Evolutionary conservation across 2,797 vertebrate species (phyloP).

Genomic region (Agapornis canus): DNA sequence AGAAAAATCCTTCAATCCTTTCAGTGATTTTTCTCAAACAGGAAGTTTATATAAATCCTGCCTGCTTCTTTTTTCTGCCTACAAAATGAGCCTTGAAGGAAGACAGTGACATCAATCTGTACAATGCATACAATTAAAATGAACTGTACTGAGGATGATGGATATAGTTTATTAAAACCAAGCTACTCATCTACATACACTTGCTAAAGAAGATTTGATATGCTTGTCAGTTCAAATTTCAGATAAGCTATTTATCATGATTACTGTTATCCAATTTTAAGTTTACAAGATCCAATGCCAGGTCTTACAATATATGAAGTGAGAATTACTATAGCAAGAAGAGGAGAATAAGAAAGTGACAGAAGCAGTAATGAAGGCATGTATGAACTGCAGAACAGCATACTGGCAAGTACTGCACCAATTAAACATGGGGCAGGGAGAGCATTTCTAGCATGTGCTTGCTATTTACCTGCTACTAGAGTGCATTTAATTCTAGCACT

Average conservation of each 20-base stretch:
- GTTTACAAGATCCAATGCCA: neutral
- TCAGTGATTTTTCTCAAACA: neutral
- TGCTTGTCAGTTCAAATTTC: neutral
- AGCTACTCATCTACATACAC: neutral
- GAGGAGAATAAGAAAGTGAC: neutral
- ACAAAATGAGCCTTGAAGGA: neutral
- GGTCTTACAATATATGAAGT: neutral
- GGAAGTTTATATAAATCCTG: neutral
- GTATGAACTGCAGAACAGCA: neutral
- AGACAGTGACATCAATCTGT: neutral
- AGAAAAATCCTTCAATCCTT: neutral
- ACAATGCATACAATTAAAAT: neutral
- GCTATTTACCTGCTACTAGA: neutral
- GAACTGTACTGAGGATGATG: neutral
- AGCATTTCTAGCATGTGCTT: neutral
- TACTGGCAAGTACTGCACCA: neutral
- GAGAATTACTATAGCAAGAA: neutral
- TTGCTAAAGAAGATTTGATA: neutral
- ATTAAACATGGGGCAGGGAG: neutral
- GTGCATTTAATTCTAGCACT: neutral
- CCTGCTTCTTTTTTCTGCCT: neutral
- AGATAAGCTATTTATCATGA: neutral
- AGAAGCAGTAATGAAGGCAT: neutral
- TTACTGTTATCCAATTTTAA: neutral
- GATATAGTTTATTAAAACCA: neutral